Conservation (phyloP, 2,797 vertebrate genomes). For the Tachyglossus aculeatus region DNA sequence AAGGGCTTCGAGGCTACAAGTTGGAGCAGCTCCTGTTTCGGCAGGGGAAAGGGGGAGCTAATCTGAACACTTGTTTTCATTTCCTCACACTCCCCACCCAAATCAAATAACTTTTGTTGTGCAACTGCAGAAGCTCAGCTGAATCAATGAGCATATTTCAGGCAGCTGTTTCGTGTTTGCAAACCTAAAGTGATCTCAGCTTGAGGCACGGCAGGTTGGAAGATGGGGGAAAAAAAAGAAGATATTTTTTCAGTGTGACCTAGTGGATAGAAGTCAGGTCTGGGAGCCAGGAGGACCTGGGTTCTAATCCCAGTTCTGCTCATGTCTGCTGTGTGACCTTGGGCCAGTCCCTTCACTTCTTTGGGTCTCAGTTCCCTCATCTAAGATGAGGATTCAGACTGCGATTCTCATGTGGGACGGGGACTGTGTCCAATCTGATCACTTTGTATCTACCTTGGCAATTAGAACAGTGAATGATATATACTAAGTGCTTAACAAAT, state of each 20-base stretch:
- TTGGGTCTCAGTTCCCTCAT: no score
- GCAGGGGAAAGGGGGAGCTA: not conserved
- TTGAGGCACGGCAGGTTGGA: slow-evolving; percentile 1
- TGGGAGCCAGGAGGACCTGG: no score
- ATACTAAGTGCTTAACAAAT: no score
- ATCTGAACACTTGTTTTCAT: slow-evolving; percentile 48
- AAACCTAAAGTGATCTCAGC: slow-evolving; percentile 7
- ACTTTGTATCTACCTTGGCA: no score
- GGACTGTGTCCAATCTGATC: no score
- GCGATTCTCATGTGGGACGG: no score
- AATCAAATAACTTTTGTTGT: slow-evolving; percentile 36
- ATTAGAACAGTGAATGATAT: no score
- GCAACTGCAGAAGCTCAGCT: slow-evolving; percentile 3
- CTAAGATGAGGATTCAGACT: no score
- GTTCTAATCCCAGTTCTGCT: no score
- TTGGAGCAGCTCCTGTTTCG: slow-evolving; percentile 22
- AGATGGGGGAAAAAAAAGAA: slow-evolving; percentile 25
- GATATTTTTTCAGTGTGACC: not conserved
- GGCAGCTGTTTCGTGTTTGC: slow-evolving; percentile 37
- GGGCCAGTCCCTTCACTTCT: no score
- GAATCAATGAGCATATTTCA: slow-evolving; percentile 42
- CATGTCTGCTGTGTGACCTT: no score
- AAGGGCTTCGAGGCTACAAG: slow-evolving; percentile 19
- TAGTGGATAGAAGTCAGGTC: no score
- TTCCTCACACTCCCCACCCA: slow-evolving; percentile 19